Base-by-base conservation (phyloP, 2,113 vertebrate species). In the Anas platyrhynchos region DNA sequence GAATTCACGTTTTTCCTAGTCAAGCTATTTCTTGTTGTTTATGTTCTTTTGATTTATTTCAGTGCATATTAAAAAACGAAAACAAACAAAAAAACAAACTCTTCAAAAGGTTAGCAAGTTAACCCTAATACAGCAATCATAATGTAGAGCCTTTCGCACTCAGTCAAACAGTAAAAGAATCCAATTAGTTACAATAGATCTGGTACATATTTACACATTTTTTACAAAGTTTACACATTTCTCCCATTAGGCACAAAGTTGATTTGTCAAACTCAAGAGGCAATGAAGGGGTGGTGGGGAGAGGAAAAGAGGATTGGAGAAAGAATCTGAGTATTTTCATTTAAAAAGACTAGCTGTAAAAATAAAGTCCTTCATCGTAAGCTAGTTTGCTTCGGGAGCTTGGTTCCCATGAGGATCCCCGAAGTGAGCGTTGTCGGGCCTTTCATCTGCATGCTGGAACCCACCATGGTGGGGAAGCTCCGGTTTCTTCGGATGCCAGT, bases 371-470 rank as follows among this genome's bases (percentile, higher is more conserved):
- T 94, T 98, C 96, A 98, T 71, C 98, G 98, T 86, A 98, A 96
- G 96, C 98, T 98, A 18, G 97, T 97, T 95, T 98, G 98, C 97
- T 98, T 98, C 36, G 97, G 97, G 85, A 96, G 96, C 95, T 98
- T 98, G 96, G 97, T 97, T 95, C 98, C 98, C 96, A 99, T 98
- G 58, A 99, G 97, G 86, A 99, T 98, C 75, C 99, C 98, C 9
- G 99, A 98, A 71, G 97, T 97, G 88, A 98, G 97, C 29, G 99
- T 98, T 0, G 98, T 98, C 0, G 99, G 99, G 76, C 98, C 99
- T 89, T 99, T 99, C 99, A 99, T 99, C 55, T 99, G 99, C 99
- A 99, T 99, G 94, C 99, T 99, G 89, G 99, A 99, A 38, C 99
- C 99, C 86, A 99, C 99, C 99, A 99, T 98, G 72, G 99, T 98